Conservation (phyloP, 2,113 vertebrate species). For the Microcebus murinus region DNA sequence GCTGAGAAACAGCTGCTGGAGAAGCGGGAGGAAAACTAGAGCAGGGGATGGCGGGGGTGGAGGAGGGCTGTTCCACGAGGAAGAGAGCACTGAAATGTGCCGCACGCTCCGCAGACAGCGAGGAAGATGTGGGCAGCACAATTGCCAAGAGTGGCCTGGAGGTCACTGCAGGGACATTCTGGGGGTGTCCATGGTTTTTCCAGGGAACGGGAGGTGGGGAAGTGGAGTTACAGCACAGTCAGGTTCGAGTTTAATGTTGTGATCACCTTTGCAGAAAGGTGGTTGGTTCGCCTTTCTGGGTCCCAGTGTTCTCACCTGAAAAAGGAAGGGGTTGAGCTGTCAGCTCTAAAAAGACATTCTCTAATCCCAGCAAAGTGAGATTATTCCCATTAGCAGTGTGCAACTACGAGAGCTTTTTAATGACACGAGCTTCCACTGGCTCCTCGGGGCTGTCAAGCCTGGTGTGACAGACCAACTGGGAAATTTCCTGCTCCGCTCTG, state of each 20-base stretch:
- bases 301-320: background rate
- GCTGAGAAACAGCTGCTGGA: background rate
- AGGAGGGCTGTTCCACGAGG: background rate
- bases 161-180: background rate
- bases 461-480: slow-evolving; percentile 54
- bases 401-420: slow-evolving; percentile 35
- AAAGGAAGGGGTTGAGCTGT: slow-evolving; percentile 2
- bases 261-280: background rate
- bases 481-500: slow-evolving; percentile 52
- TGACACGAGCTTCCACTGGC: background rate
- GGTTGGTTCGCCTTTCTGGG: background rate
- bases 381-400: slow-evolving; percentile 18
- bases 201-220: background rate
- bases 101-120: background rate
- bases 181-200: background rate
- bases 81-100: background rate
- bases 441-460: slow-evolving; percentile 31
- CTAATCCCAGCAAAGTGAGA: slow-evolving; percentile 38
- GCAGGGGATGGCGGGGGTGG: fast-evolving
- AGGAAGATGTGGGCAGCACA: fast-evolving
- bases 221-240: background rate
- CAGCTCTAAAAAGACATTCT: background rate
- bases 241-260: background rate
- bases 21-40: background rate
- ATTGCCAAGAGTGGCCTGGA: background rate